Evolutionary conservation across 1,140 invertebrate species (phyloP).

Genomic region (Coboldia fuscipes): DNA sequence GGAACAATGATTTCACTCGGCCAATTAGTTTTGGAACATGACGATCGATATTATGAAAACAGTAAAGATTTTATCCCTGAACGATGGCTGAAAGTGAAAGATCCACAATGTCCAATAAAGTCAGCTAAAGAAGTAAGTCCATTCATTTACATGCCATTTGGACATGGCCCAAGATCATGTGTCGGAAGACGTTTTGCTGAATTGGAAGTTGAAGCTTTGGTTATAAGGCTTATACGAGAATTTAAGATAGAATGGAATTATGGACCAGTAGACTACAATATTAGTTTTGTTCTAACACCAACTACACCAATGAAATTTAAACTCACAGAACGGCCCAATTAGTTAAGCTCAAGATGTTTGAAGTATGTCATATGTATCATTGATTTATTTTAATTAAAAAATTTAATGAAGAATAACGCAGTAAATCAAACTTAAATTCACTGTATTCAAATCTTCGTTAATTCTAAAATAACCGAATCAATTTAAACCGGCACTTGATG

Average conservation of each 20-base stretch:
- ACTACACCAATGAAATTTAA: not conserved
- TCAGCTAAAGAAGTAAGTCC: conserved; percentile 26
- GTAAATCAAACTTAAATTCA: no score
- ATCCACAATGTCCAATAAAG: conserved; percentile 11
- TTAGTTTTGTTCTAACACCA: not conserved
- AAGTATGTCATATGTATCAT: no score
- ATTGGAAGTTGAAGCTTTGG: conserved; percentile 39
- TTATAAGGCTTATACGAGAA: conserved; percentile 33
- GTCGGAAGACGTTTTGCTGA: conserved; percentile 44
- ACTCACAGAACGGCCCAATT: conserved; percentile 1
- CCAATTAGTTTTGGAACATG: no score
- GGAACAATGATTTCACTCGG: no score
- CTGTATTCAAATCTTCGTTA: no score
- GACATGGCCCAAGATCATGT: conserved; percentile 33
- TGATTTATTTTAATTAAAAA: no score
- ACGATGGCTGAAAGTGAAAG: not conserved
- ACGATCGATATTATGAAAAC: no score
- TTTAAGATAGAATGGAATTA: conserved; percentile 29
- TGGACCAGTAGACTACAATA: not conserved
- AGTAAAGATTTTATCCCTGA: no score
- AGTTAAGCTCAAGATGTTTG: no score
- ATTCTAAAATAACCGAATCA: no score
- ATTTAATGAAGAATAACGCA: no score
- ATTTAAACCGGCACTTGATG: no score
- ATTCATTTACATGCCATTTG: conserved; percentile 33